Evolutionary conservation across 2,888 invertebrate species (phyloP).

Genomic region (Anticlea derivata): DNA sequence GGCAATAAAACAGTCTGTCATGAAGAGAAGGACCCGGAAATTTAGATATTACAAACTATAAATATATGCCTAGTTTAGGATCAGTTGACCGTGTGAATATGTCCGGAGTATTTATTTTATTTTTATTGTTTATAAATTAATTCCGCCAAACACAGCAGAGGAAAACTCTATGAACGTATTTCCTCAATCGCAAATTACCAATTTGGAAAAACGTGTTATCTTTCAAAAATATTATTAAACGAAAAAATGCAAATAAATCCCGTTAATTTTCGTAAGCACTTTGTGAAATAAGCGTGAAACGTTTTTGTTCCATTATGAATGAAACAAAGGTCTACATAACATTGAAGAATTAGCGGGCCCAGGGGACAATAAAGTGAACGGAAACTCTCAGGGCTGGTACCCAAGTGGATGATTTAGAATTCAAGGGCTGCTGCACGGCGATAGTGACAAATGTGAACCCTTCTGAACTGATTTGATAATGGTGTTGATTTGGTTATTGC

Average conservation of each 20-base stretch:
- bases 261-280: constrained; percentile 20
- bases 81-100: too few relatives aligned
- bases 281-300: constrained; percentile 25
- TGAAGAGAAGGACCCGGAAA: background rate
- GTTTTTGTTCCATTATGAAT: constrained; percentile 18
- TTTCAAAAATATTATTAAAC: constrained; percentile 8
- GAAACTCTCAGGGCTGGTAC: constrained; percentile 19
- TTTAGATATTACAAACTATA: too few relatives aligned
- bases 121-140: too few relatives aligned
- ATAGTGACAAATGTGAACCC: constrained; percentile 25
- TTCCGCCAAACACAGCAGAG: too few relatives aligned
- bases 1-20: background rate
- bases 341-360: constrained; percentile 13
- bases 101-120: background rate
- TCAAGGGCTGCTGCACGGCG: constrained; percentile 24
- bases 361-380: constrained; percentile 18
- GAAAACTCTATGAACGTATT: too few relatives aligned
- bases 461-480: constrained; percentile 14
- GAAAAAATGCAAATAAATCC: constrained; percentile 18
- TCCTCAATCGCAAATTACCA: constrained; percentile 17
- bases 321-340: constrained; percentile 18
- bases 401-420: constrained; percentile 27
- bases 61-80: too few relatives aligned
- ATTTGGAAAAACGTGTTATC: constrained; percentile 13
- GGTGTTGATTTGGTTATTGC: too few relatives aligned